A percentile compares a stretch with the other conserved stretches of the same genome.
Evolutionary conservation across 2,888 invertebrate species (phyloP).

Genomic region (Fragum sueziense): DNA sequence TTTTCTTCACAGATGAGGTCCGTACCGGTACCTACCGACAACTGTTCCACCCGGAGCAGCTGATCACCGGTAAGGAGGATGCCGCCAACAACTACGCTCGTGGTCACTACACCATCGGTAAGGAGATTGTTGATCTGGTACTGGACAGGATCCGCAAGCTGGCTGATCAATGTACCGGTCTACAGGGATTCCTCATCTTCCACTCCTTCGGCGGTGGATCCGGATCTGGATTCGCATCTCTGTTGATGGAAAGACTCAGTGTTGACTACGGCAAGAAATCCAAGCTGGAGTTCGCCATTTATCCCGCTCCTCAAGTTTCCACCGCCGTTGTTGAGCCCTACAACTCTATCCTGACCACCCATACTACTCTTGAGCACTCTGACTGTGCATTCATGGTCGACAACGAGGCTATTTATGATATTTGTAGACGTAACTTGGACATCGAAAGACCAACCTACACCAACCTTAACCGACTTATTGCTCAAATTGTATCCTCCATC

Average conservation of each 20-base stretch:
- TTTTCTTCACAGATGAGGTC: slow-evolving; percentile 83
- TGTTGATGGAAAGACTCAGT: slow-evolving; percentile 92
- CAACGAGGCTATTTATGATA: slow-evolving; percentile 13
- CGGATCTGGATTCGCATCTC: slow-evolving; percentile 87
- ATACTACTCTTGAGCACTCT: slow-evolving; percentile 87
- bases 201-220: slow-evolving; percentile 30
- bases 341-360: slow-evolving; percentile 97
- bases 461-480: slow-evolving; percentile 1
- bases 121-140: slow-evolving; percentile 16
- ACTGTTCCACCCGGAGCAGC: slow-evolving; percentile 98
- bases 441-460: slow-evolving; percentile 87
- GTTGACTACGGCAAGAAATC: slow-evolving; percentile 83
- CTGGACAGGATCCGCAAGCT: slow-evolving; percentile 73
- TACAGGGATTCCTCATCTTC: slow-evolving; percentile 81
- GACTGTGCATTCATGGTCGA: neutral
- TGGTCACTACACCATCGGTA: slow-evolving; percentile 16
- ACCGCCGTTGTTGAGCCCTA: slow-evolving; percentile 97
- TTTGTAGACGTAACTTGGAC: neutral
- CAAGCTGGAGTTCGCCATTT: slow-evolving; percentile 88
- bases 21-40: slow-evolving; percentile 89
- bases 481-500: neutral
- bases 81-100: slow-evolving; percentile 15
- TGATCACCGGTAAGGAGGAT: slow-evolving; percentile 85
- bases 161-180: slow-evolving; percentile 80
- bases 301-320: slow-evolving; percentile 94